Percentiles rank a stretch among this genome's conserved stretches.
phyloP scores from a whole-genome alignment of 2,888 invertebrate species.

The Trissoscelio sp. region DNA sequence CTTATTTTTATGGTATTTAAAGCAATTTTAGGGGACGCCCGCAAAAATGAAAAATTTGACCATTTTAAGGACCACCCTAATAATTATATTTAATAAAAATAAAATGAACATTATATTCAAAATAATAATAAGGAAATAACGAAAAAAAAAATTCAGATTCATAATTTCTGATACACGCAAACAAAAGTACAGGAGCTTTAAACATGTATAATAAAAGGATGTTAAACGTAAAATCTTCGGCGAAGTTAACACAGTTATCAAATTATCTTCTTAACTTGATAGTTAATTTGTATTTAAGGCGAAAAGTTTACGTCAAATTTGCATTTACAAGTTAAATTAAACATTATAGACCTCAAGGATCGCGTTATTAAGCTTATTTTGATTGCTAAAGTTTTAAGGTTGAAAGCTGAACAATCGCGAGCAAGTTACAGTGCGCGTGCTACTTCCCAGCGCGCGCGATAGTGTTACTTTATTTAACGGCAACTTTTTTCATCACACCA shows the following conservation, averaged over 20 bases:
- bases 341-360: conserved; percentile 41
- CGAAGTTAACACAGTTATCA: conserved; percentile 29
- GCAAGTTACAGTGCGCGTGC: background rate
- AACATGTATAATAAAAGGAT: conserved; percentile 21
- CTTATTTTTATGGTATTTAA: no score
- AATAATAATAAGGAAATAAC: no score
- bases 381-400: conserved; percentile 53
- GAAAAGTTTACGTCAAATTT: conserved; percentile 46
- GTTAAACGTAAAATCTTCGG: conserved; percentile 31
- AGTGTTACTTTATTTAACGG: conserved; percentile 1
- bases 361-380: conserved; percentile 46
- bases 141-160: background rate
- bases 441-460: background rate
- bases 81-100: no score
- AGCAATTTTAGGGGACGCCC: no score
- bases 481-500: conserved; percentile 15
- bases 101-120: no score
- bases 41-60: no score
- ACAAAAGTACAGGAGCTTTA: no score
- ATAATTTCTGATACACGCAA: background rate
- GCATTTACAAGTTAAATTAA: conserved; percentile 55
- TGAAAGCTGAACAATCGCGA: conserved; percentile 39
- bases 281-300: conserved; percentile 47
- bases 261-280: conserved; percentile 49
- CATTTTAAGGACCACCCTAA: no score